These are phyloP conservation scores for Nowickia ferox DNA, from an alignment of 2,888 invertebrate species.

Conservation along the genomic window DNA sequence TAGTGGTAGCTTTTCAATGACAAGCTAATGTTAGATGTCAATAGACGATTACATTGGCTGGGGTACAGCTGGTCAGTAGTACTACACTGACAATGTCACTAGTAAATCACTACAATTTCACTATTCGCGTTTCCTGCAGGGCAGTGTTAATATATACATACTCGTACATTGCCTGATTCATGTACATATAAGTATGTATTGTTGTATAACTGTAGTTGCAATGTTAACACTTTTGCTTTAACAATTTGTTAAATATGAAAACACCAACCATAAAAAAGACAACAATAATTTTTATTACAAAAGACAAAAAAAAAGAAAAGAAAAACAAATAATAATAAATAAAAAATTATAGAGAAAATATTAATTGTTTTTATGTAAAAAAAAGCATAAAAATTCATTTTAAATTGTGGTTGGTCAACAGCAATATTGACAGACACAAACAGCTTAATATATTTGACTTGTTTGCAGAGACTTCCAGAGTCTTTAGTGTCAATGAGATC, in stretches of 20 bases:
- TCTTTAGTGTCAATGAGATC: neutral
- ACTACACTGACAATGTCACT: no score
- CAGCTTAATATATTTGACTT: no score
- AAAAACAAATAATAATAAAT: no score
- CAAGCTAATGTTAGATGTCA: no score
- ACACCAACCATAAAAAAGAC: conserved; percentile 4
- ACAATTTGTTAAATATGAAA: conserved; percentile 22
- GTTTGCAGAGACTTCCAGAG: no score
- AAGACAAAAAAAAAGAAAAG: neutral
- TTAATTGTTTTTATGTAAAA: conserved; percentile 44
- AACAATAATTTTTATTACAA: neutral
- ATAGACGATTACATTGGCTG: no score
- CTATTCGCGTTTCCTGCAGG: no score
- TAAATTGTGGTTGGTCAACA: neutral
- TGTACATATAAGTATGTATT: neutral
- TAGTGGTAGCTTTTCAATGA: no score
- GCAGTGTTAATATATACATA: no score
- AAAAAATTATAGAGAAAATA: conserved; percentile 6
- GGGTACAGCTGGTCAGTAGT: no score
- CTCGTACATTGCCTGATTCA: no score
- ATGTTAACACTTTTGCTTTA: conserved; percentile 41
- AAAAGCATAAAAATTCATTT: neutral
- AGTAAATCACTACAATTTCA: no score
- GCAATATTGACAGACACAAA: neutral
- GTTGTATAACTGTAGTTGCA: neutral